These are phyloP conservation scores for Nipponacmea schrenckii DNA, from an alignment of 2,888 invertebrate genomes.

Conservation along the genomic window DNA sequence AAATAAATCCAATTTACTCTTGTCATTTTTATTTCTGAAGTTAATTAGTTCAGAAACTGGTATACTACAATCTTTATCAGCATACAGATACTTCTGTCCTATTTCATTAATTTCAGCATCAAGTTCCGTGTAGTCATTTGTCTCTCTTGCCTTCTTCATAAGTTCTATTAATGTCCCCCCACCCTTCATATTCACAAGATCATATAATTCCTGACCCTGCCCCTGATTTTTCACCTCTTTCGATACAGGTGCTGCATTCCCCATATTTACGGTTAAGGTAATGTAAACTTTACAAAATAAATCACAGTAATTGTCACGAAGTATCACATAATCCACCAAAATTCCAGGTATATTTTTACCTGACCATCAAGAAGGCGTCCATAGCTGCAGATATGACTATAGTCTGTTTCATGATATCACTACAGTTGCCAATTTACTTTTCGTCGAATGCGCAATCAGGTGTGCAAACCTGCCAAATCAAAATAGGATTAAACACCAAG, in stretches of 20 bases:
- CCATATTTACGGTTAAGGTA: slow-evolving; percentile 36
- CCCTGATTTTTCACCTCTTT: slow-evolving; percentile 96
- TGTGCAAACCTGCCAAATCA: too few species aligned
- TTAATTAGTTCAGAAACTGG: slow-evolving; percentile 90
- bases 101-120: slow-evolving; percentile 92
- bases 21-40: slow-evolving; percentile 65
- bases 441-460: too few species aligned
- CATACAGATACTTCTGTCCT: slow-evolving; percentile 89
- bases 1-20: background rate
- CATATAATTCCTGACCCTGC: slow-evolving; percentile 74
- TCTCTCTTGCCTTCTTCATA: slow-evolving; percentile 60
- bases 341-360: slow-evolving; percentile 16
- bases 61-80: slow-evolving; percentile 90
- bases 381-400: slow-evolving; percentile 12
- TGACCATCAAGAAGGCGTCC: slow-evolving; percentile 18
- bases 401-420: slow-evolving; percentile 10
- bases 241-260: slow-evolving; percentile 71
- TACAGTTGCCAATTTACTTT: background rate
- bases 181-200: slow-evolving; percentile 90
- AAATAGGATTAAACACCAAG: too few species aligned
- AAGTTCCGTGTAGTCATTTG: slow-evolving; percentile 74
- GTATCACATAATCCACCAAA: slow-evolving; percentile 22
- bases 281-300: background rate
- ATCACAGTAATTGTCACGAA: slow-evolving; percentile 11
- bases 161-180: slow-evolving; percentile 73